phyloP scores from a whole-genome alignment of 1,140 invertebrate genomes.

The Drosophila tani region DNA sequence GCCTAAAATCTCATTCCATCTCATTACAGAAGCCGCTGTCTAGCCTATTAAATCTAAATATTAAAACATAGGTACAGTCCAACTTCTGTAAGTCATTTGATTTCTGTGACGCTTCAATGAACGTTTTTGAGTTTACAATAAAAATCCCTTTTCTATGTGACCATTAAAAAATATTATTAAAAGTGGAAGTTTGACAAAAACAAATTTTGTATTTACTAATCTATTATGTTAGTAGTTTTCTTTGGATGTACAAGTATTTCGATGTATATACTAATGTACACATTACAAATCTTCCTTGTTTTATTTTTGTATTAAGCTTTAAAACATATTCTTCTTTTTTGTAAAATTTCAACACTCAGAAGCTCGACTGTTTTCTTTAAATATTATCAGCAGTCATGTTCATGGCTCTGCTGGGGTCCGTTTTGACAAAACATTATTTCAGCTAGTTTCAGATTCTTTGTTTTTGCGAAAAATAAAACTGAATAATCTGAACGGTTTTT shows the following conservation, averaged over 20 bases:
- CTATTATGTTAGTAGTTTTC: too few relatives aligned
- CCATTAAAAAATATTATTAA: too few relatives aligned
- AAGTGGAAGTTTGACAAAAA: too few relatives aligned
- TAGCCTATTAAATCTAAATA: constrained; percentile 25
- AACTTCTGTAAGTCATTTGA: neutral
- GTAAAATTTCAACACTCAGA: neutral
- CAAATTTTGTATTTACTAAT: too few relatives aligned
- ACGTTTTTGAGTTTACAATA: neutral
- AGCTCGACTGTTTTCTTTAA: constrained; percentile 10
- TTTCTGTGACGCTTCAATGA: neutral
- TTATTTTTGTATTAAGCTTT: too few relatives aligned
- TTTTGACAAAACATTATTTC: constrained; percentile 35
- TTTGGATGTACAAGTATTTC: too few relatives aligned
- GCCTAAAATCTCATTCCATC: constrained; percentile 42
- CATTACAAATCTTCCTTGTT: too few relatives aligned
- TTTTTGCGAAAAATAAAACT: constrained; percentile 43
- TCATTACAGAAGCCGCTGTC: constrained; percentile 34
- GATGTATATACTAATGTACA: too few relatives aligned
- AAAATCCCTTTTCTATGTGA: too few relatives aligned
- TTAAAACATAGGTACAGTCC: constrained; percentile 7
- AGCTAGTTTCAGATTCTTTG: constrained; percentile 48
- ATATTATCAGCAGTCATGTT: constrained; percentile 25
- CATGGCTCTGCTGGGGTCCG: constrained; percentile 50
- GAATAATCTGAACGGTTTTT: constrained; percentile 43
- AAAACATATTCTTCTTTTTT: neutral